Evolutionary conservation across 2,797 vertebrate species (phyloP).

Genomic region (Paramormyrops hopkinsi): DNA sequence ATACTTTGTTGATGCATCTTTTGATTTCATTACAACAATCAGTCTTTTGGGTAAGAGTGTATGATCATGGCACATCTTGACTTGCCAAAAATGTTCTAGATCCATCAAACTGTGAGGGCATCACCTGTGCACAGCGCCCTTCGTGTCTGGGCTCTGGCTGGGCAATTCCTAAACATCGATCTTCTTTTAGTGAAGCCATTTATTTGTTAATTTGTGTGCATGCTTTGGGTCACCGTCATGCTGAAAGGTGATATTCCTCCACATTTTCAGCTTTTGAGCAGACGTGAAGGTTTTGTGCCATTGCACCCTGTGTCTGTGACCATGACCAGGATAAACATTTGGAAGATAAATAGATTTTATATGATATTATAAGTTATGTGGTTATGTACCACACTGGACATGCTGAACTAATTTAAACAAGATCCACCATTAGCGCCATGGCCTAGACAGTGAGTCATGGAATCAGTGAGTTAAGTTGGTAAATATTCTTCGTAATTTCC

Average conservation of each 20-base stretch:
- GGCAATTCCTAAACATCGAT: not conserved
- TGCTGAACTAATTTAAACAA: not conserved
- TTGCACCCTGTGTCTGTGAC: not conserved
- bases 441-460: not conserved
- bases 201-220: not conserved
- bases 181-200: not conserved
- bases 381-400: not conserved
- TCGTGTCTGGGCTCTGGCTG: not conserved
- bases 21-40: not conserved
- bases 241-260: not conserved
- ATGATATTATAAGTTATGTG: not conserved
- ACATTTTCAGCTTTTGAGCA: not conserved
- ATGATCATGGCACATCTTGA: not conserved
- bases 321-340: not conserved
- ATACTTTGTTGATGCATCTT: not conserved
- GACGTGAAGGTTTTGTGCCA: not conserved
- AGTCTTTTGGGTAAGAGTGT: not conserved
- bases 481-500: not conserved
- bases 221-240: not conserved
- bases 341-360: not conserved
- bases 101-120: not conserved
- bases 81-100: not conserved
- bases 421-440: not conserved
- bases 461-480: not conserved
- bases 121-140: not conserved